A percentile compares a stretch with the other conserved stretches of the same genome.
Conservation (phyloP, 1,140 invertebrate species). For the Rhynchophorus ferrugineus region DNA sequence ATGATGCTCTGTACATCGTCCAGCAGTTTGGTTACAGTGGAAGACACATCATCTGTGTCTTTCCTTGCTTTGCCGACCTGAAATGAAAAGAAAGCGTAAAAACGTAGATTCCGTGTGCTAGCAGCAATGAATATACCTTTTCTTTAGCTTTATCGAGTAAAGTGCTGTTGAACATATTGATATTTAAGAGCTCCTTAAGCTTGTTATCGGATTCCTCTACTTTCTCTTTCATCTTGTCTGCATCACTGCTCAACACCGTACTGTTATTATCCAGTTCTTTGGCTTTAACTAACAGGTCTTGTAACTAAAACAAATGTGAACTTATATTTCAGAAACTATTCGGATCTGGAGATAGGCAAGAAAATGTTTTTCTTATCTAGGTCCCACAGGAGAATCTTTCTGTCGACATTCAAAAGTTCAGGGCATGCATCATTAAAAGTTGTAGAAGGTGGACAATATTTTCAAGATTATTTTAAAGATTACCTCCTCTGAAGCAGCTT, state of each 20-base stretch:
- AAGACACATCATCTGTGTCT: neutral
- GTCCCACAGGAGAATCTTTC: too few species aligned
- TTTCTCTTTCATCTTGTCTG: slow-evolving; percentile 61
- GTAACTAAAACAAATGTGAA: slow-evolving; percentile 48
- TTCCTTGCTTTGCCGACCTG: neutral
- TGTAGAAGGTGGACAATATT: too few species aligned
- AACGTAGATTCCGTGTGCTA: too few species aligned
- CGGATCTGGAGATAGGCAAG: too few species aligned
- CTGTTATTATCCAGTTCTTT: slow-evolving; percentile 69
- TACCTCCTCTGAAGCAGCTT: slow-evolving; percentile 64
- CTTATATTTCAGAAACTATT: too few species aligned
- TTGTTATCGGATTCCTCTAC: slow-evolving; percentile 63
- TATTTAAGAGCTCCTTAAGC: slow-evolving; percentile 63
- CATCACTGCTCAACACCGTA: slow-evolving; percentile 64
- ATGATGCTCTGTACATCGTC: neutral
- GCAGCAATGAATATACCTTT: too few species aligned
- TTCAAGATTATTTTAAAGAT: neutral
- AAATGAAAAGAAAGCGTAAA: too few species aligned
- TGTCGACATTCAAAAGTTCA: too few species aligned
- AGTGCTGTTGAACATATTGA: slow-evolving; percentile 64
- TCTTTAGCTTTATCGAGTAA: slow-evolving; percentile 64
- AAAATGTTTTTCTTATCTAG: too few species aligned
- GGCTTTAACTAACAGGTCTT: slow-evolving; percentile 68
- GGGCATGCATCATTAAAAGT: too few species aligned
- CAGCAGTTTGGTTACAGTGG: neutral